Evolutionary conservation across 2,113 vertebrate genomes (phyloP), one percentile per base, ranked within the genome.

Genomic region (Sinocyclocheilus grahami): DNA sequence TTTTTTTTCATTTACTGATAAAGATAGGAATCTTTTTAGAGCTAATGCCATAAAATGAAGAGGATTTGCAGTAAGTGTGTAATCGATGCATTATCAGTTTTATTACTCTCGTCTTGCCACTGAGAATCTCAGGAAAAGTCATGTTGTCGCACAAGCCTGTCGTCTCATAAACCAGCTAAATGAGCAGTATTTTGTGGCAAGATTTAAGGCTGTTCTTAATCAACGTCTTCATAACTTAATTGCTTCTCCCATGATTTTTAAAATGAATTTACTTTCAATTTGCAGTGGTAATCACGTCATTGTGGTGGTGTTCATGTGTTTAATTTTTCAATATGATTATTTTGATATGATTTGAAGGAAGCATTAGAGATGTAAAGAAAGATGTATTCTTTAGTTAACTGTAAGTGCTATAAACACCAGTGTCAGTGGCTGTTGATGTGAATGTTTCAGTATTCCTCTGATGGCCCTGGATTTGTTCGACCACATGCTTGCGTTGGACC

Each of bases 401-500:
- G 20, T 7, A 62, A 10, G 22, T 7, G 24, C 5, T 6, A 0
- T 76, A 14, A 76, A n/a, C 2, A 14, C n/a, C 9, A 74, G 16
- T 46, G 71, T 75, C 22, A 1, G n/a, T 62, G 30, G 24, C 14
- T 67, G 12, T 60, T 42, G 0, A 12, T 33, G 80, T 9, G 76
- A 48, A 78, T 62, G 3, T 22, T 74, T 63, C 90, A 99, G 98
- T 91, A 97, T 99, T 90, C 98, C 98, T 37, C 92, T 93, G 22
- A 94, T 97, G 33, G 98, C 97, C 5, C 93, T 99, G 88, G 98
- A 99, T 91, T 92, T 99, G 58, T 99, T 99, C 2, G 98, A 99
- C 92, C 97, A 99, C 86, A 99, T 99, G 98, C 94, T 99, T 58
- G 97, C 98, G 88, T 89, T 99, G 93, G 98, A 99, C 90, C 98